Percentiles rank a stretch among this genome's conserved stretches.
Conservation (phyloP, 2,113 vertebrate genomes). For the Haemorhous mexicanus region DNA sequence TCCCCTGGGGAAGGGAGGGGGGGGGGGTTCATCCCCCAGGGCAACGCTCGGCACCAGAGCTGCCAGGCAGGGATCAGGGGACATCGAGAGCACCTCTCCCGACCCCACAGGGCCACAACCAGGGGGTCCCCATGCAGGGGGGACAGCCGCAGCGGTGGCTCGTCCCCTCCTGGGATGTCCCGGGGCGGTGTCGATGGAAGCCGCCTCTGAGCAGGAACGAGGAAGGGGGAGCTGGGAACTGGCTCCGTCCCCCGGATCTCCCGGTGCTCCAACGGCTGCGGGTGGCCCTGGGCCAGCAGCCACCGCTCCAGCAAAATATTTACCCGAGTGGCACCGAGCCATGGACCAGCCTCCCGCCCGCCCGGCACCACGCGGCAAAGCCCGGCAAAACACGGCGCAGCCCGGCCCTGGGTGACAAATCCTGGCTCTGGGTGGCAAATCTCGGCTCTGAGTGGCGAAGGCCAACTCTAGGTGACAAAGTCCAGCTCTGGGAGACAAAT, state of each 20-base stretch:
- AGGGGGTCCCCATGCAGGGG: rapidly evolving
- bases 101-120: background rate
- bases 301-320: slow-evolving; percentile 64
- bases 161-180: background rate
- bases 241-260: slow-evolving; percentile 49
- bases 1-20: rapidly evolving
- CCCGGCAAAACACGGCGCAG: background rate
- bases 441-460: background rate
- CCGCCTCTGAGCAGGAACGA: background rate
- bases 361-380: background rate
- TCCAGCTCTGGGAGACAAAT: background rate
- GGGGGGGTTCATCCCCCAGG: background rate
- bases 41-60: background rate
- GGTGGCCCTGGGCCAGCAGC: slow-evolving; percentile 59
- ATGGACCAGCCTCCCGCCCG: slow-evolving; percentile 11
- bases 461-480: background rate
- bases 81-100: background rate
- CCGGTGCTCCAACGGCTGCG: slow-evolving; percentile 42
- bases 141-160: background rate
- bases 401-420: background rate
- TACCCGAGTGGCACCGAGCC: slow-evolving; percentile 59
- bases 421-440: background rate
- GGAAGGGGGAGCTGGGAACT: slow-evolving; percentile 25
- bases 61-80: rapidly evolving
- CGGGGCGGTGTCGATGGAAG: background rate